Evolutionary conservation across 2,797 vertebrate genomes (phyloP).

Genomic region (Pseudopleuronectes americanus): DNA sequence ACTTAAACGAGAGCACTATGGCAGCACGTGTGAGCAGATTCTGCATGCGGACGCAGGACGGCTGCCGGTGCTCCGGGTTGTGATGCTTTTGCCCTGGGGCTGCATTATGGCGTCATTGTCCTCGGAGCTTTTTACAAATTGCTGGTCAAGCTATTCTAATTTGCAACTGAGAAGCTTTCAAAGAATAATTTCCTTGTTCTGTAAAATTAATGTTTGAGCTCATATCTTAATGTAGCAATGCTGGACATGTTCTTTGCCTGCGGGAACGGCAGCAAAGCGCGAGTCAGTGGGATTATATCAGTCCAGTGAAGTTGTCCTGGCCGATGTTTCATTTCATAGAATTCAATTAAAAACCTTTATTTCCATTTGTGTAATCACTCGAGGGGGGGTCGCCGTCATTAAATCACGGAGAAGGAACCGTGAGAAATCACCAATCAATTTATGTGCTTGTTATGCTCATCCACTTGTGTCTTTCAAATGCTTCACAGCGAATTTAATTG

Average conservation of each 20-base stretch:
- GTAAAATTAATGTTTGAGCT: conserved; percentile 59
- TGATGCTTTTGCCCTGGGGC: conserved; percentile 14
- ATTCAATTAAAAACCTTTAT: conserved; percentile 75
- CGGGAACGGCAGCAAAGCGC: conserved; percentile 54
- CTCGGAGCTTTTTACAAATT: conserved; percentile 56
- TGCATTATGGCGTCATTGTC: conserved; percentile 52
- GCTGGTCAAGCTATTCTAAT: conserved; percentile 64
- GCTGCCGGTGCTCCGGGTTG: conserved; percentile 37
- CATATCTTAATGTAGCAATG: conserved; percentile 58
- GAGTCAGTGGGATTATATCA: conserved; percentile 76
- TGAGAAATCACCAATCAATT: conserved; percentile 37
- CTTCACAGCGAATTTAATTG: conserved; percentile 15
- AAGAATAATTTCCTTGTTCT: conserved; percentile 59
- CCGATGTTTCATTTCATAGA: conserved; percentile 74
- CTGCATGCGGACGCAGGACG: conserved; percentile 24
- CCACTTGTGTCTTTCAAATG: background rate
- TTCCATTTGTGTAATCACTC: conserved; percentile 67
- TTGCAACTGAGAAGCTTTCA: conserved; percentile 44
- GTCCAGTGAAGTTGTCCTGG: conserved; percentile 74
- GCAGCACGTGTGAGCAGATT: conserved; percentile 23
- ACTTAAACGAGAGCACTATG: conserved; percentile 42
- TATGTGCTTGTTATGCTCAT: conserved; percentile 14
- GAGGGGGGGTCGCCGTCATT: conserved; percentile 54
- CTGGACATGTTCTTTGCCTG: conserved; percentile 60
- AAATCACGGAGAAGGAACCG: conserved; percentile 46